Evolutionary conservation across 2,888 invertebrate species (phyloP), one percentile per base, ranked within the genome.

Genomic region (Eulithis prunata): DNA sequence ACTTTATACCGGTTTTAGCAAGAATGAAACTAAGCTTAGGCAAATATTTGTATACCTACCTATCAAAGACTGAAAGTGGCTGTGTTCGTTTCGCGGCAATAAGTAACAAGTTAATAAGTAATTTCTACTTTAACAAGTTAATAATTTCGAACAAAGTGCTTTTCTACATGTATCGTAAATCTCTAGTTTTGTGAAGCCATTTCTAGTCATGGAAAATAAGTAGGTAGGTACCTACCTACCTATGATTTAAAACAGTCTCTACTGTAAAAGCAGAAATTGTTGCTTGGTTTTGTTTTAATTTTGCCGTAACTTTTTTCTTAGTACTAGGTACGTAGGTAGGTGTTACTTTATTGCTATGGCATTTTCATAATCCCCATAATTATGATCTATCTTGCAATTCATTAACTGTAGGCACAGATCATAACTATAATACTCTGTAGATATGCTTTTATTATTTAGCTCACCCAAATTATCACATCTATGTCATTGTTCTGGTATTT

Each of bases 401-500:
- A 45, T 61, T 54, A n/a, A 13, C 12, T 38, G 14, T 46, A 21
- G 21, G 2, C 21, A 21, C 21, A 21, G 21, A 21, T 21, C 21
- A 21, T 21, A n/a, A n/a, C n/a, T n/a, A n/a, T 21, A 21, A 21
- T 21, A 1, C 21, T 21, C 21, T 21, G 21, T 21, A 21, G 21
- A 2, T 21, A 47, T 12, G 54, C n/a, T 54, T 21, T 21, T 6
- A 36, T 54, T 38, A 54, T 61, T 51, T 51, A 14, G 57, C 3
- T 36, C 3, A 55, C 11, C 14, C 8, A 11, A 32, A 62, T 51
- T 36, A 36, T 57, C 36, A 54, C n/a, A 49, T 52, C 21, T n/a
- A 66, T 68, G 69, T 64, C 68, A 77, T 70, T 70, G 71, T 79
- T 72, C 72, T 72, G 71, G 71, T 74, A 75, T 77, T 80, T 77